These are phyloP conservation scores for Branchipolynoe longqiensis DNA, from an alignment of 2,888 invertebrate genomes.

Conservation along the genomic window DNA sequence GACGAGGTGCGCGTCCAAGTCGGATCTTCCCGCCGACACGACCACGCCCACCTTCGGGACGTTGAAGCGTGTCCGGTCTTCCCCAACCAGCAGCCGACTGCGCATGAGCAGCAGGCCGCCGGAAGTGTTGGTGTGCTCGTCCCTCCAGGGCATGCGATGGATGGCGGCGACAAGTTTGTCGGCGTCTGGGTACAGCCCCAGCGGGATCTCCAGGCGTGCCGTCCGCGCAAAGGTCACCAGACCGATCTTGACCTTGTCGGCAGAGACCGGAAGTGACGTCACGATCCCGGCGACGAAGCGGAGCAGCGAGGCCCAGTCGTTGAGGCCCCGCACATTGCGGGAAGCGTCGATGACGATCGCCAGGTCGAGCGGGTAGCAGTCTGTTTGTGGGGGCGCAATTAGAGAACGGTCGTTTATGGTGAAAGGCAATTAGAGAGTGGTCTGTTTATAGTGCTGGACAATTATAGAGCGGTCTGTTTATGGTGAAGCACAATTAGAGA, in stretches of 20 bases:
- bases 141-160: background rate
- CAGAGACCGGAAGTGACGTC: constrained; percentile 6
- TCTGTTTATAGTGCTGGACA: no score
- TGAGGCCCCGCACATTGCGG: background rate
- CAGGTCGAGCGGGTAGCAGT: constrained; percentile 29
- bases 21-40: background rate
- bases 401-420: no score
- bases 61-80: background rate
- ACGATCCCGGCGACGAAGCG: constrained; percentile 17
- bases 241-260: constrained; percentile 31
- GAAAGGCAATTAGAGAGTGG: background rate
- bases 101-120: constrained; percentile 27
- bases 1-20: background rate
- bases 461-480: no score
- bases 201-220: background rate
- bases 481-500: no score
- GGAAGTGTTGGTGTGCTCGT: constrained; percentile 28
- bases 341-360: constrained; percentile 15
- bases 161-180: background rate
- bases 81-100: background rate
- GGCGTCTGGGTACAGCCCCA: background rate
- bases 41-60: constrained; percentile 12
- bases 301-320: background rate
- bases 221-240: background rate
- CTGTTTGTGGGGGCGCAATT: no score